Evolutionary conservation across 2,113 vertebrate genomes (phyloP).

Genomic region (Perca flavescens): DNA sequence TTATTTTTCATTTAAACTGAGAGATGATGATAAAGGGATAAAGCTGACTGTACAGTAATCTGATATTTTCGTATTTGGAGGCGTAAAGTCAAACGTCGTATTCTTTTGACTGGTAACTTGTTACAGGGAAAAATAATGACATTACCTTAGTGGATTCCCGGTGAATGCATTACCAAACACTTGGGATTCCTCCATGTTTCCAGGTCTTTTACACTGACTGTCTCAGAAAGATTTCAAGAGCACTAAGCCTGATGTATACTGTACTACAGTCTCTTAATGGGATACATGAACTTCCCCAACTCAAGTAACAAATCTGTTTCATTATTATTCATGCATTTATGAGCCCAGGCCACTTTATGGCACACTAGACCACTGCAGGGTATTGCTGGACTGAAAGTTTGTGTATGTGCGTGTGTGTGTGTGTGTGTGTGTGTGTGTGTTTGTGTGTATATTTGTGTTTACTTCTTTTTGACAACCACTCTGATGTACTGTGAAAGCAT

Average conservation of each 20-base stretch:
- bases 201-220: conserved; percentile 49
- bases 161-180: conserved; percentile 55
- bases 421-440: conserved; percentile 22
- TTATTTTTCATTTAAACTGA: conserved; percentile 9
- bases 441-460: conserved; percentile 63
- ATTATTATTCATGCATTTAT: conserved; percentile 47
- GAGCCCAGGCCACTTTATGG: conserved; percentile 63
- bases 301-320: conserved; percentile 39
- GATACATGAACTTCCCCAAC: conserved; percentile 29
- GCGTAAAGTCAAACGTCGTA: not conserved
- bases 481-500: conserved; percentile 89
- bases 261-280: conserved; percentile 4
- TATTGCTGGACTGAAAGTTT: conserved; percentile 85
- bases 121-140: conserved; percentile 21
- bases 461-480: conserved; percentile 93
- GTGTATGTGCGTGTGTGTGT: conserved; percentile 17
- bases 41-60: not conserved
- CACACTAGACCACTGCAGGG: conserved; percentile 83
- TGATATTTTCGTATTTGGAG: conserved; percentile 22
- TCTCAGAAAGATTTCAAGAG: conserved; percentile 54
- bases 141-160: conserved; percentile 29
- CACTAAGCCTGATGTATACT: conserved; percentile 19
- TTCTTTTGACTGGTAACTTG: not conserved
- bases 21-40: not conserved
- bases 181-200: conserved; percentile 26